Evolutionary conservation across 2,888 invertebrate species (phyloP), one percentile per base, ranked within the genome.

Genomic region (Tolmerus cingulatus): DNA sequence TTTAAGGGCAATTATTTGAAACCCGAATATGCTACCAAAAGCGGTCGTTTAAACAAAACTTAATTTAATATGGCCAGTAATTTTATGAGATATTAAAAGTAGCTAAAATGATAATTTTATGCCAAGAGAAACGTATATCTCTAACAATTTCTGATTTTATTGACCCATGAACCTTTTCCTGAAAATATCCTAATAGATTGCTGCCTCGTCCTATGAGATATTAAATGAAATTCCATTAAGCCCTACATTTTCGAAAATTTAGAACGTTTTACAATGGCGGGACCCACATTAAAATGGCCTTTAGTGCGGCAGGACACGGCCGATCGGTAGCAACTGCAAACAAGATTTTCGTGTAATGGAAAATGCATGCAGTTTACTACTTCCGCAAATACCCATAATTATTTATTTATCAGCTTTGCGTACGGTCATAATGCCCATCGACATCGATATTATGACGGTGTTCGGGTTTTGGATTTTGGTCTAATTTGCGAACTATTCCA

Each of bases 401-500:
- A 78, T 82, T 82, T 82, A 82, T 82, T 82, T 82, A 82, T 82
- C 82, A 82, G 82, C 82, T 57, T 66, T 82, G 66, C 55, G 82
- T 57, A 37, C 57, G 82, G 57, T 55, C 57, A 34, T 82, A 57
- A 82, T 82, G 51, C 51, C 82, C 66, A 66, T 82, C 34, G 57
- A 66, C 82, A 66, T 82, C 57, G 82, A 55, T 66, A 82, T 82
- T 82, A 82, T 82, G 82, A 57, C 23, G 57, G 76, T 76, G 40
- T 66, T 82, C 66, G 57, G 34, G 37, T 66, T n/a, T 57, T 40
- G 57, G 66, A 82, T 66, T 82, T 82, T 66, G 82, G 82, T 66
- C 82, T 82, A 82, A 82, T 82, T 82, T 82, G 57, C 19, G 82
- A 82, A 66, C 82, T 82, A 82, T 82, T 82, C 82, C 82, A 82